These are phyloP conservation scores for Andinoacara biseriatus DNA, from an alignment of 2,113 vertebrate species.

Conservation along the genomic window DNA sequence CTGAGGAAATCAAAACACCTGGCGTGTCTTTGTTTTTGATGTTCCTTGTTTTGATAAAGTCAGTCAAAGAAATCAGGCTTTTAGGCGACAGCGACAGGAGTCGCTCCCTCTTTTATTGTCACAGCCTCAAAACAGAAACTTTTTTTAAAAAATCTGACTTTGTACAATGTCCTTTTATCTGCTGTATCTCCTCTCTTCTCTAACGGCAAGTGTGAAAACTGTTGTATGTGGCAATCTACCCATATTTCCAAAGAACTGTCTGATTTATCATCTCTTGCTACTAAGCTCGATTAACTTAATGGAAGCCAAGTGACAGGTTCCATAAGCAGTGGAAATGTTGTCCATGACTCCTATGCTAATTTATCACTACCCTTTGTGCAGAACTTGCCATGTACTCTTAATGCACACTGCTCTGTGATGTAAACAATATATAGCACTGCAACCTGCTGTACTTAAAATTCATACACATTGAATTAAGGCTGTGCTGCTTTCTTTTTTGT, in stretches of 20 bases:
- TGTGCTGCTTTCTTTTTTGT: slow-evolving; percentile 13
- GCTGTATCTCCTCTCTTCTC: slow-evolving; percentile 13
- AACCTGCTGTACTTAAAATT: slow-evolving; percentile 45
- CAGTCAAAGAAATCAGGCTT: slow-evolving; percentile 55
- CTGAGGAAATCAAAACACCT: slow-evolving; percentile 49
- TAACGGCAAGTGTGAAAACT: slow-evolving; percentile 6
- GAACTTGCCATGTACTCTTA: slow-evolving; percentile 50
- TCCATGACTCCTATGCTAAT: slow-evolving; percentile 59
- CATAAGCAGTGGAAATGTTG: slow-evolving; percentile 51
- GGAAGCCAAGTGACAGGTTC: slow-evolving; percentile 68
- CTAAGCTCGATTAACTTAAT: slow-evolving; percentile 76
- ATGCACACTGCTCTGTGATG: slow-evolving; percentile 60
- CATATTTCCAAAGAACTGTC: slow-evolving; percentile 20
- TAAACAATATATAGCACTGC: slow-evolving; percentile 56
- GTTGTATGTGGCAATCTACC: slow-evolving; percentile 15
- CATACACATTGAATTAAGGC: slow-evolving; percentile 31
- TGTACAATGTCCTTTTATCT: slow-evolving; percentile 22
- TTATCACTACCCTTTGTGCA: slow-evolving; percentile 62
- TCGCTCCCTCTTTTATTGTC: slow-evolving; percentile 5
- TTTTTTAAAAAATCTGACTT: not conserved
- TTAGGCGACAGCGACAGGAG: slow-evolving; percentile 17
- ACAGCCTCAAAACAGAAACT: slow-evolving; percentile 7
- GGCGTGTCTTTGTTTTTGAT: slow-evolving; percentile 59
- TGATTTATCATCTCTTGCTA: slow-evolving; percentile 67
- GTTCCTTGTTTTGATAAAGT: slow-evolving; percentile 58